These are phyloP conservation scores for Patella caerulea DNA, from an alignment of 2,888 invertebrate genomes.

Conservation along the genomic window DNA sequence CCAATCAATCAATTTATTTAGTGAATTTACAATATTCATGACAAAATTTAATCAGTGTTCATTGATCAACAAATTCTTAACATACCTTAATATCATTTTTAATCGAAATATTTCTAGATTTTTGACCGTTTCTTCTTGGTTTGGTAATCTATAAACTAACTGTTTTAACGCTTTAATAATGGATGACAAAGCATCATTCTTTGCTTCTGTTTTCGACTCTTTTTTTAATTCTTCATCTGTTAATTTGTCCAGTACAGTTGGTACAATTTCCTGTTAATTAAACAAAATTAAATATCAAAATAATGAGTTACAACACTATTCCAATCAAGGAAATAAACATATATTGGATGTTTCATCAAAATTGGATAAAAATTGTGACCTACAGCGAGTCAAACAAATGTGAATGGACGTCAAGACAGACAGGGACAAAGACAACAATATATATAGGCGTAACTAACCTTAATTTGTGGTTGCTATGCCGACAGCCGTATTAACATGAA, in stretches of 20 bases:
- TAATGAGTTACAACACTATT: neutral
- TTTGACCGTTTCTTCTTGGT: constrained; percentile 82
- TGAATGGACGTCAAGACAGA: too few species aligned
- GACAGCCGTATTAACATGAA: too few species aligned
- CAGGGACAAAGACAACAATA: too few species aligned
- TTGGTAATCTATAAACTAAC: constrained; percentile 84
- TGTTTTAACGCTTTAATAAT: constrained; percentile 94
- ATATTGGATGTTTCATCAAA: too few species aligned
- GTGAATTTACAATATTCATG: too few species aligned
- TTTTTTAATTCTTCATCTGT: constrained; percentile 96
- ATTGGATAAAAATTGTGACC: too few species aligned
- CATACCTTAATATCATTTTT: constrained; percentile 87
- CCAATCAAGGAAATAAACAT: neutral
- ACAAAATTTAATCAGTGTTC: too few species aligned
- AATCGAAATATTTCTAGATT: constrained; percentile 93
- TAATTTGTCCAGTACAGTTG: constrained; percentile 89
- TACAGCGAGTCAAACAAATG: too few species aligned
- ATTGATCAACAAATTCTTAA: neutral
- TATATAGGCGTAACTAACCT: too few species aligned
- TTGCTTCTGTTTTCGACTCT: constrained; percentile 92
- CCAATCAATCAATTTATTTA: too few species aligned
- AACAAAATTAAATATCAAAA: constrained; percentile 15
- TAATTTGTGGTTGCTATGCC: too few species aligned
- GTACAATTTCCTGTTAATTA: constrained; percentile 85
- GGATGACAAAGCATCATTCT: constrained; percentile 95